Evolutionary conservation across 2,888 invertebrate genomes (phyloP), one percentile per base, ranked within the genome.

Genomic region (Mesorhabditis belari): DNA sequence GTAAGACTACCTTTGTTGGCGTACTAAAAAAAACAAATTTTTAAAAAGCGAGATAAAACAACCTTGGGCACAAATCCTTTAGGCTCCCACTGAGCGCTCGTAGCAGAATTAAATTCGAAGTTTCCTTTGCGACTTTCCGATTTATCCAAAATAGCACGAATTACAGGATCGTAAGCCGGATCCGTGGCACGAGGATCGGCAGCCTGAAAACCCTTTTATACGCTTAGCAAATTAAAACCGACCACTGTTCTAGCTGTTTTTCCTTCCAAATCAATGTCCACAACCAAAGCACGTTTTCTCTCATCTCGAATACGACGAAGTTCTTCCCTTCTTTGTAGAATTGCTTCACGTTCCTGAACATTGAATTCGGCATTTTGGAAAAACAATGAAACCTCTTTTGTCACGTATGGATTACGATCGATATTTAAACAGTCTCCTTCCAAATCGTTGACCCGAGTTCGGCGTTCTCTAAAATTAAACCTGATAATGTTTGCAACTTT

Each of bases 401-500:
- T 87, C 23, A 92, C 83, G 92, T 93, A 95, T 25, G 88, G 88
- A 70, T 89, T 90, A 19, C 76, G 73, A 61, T 84, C 77, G 26
- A 76, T 55, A 25, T 65, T 69, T 49, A 72, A 69, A 57, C 77
- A 77, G 66, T 80, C 76, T 49, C 71, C 63, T 53, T 80, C 72
- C 49, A 79, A 62, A 57, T 79, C 79, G 60, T 71, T 73, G 17
- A 79, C 76, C 49, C 60, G 49, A 9, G 68, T 72, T 24, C 71
- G 61, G 0, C 65, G 57, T 52, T 75, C 73, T 0, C 74, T 74
- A 58, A 49, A 69, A 21, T 12, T 9, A 9, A 52, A 12, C 9
- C 44, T 57, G 6, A n/a, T n/a, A 9, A n/a, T 12, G 2, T 21
- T 25, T 50, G 17, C 24, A 5, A 19, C 5, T n/a, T 27, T 54